phyloP scores from a whole-genome alignment of 2,888 invertebrate species.

The Rhodophaea formosa region DNA sequence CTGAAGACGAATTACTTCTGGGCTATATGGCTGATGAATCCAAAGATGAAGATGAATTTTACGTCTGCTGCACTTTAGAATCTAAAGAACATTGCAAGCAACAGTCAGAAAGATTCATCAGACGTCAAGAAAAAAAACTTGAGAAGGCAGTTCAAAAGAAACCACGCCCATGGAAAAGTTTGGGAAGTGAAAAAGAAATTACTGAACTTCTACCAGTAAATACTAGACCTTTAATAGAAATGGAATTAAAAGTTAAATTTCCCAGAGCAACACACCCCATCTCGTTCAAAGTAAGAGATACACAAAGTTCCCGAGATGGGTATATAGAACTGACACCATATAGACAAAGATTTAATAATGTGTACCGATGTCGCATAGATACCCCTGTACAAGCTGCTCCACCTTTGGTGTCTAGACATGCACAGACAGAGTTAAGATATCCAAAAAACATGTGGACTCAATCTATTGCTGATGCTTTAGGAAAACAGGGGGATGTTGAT shows the following conservation, averaged over 20 bases:
- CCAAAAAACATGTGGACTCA: conserved; percentile 87
- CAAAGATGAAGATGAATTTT: conserved; percentile 84
- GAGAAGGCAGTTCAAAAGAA: conserved; percentile 81
- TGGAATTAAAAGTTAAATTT: conserved; percentile 85
- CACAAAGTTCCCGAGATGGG: conserved; percentile 83
- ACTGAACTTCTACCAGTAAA: conserved; percentile 74
- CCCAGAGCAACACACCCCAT: conserved; percentile 70
- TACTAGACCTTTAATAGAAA: conserved; percentile 82
- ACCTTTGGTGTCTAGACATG: conserved; percentile 60
- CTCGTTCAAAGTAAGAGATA: conserved; percentile 77
- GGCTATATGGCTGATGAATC: conserved; percentile 85
- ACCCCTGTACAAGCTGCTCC: conserved; percentile 82
- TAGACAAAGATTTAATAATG: conserved; percentile 79
- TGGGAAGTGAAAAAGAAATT: conserved; percentile 85
- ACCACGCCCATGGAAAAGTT: conserved; percentile 79
- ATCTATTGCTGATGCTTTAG: conserved; percentile 70
- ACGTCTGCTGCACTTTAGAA: conserved; percentile 82
- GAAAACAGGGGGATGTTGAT: conserved; percentile 44
- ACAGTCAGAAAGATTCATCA: conserved; percentile 76
- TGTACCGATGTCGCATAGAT: conserved; percentile 81
- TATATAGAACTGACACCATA: conserved; percentile 84
- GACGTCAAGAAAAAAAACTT: conserved; percentile 79
- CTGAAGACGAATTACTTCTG: conserved; percentile 75
- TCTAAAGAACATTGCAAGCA: conserved; percentile 78
- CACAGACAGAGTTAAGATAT: conserved; percentile 85